Percentiles rank a stretch among this genome's conserved stretches.
Evolutionary conservation across 2,797 vertebrate genomes (phyloP).

Genomic region (Coracias cyanogaster): DNA sequence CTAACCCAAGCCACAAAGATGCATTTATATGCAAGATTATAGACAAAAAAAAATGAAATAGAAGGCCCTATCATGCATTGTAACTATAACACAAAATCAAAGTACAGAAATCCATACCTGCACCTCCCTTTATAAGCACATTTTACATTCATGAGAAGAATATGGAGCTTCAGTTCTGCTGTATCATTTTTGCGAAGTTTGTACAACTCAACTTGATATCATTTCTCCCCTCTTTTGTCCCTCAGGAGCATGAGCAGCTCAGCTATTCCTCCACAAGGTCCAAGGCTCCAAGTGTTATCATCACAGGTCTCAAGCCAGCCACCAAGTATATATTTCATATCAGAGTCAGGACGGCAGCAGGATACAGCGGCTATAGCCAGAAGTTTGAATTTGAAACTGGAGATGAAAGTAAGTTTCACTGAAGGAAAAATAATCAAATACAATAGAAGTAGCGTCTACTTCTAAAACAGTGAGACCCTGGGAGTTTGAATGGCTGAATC

Average conservation of each 20-base stretch:
- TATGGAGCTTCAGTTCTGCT: slow-evolving; percentile 47
- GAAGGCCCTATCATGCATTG: slow-evolving; percentile 49
- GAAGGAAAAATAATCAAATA: not conserved
- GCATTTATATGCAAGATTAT: not conserved
- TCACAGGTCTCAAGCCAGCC: slow-evolving; percentile 92
- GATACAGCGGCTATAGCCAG: slow-evolving; percentile 92
- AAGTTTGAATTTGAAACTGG: slow-evolving; percentile 95
- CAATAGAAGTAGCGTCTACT: not conserved
- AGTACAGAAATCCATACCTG: slow-evolving; percentile 32
- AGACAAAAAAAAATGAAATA: slow-evolving; percentile 3
- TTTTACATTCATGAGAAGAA: slow-evolving; percentile 56
- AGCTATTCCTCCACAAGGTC: slow-evolving; percentile 95
- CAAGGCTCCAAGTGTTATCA: slow-evolving; percentile 93
- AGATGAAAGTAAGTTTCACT: slow-evolving; percentile 90
- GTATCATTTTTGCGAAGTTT: slow-evolving; percentile 19
- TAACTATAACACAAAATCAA: not conserved
- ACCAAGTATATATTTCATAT: slow-evolving; percentile 96
- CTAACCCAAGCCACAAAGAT: slow-evolving; percentile 34
- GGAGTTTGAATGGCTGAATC: not conserved
- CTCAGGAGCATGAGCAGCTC: slow-evolving; percentile 91
- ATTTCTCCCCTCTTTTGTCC: slow-evolving; percentile 74
- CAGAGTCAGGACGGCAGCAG: slow-evolving; percentile 88
- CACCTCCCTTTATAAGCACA: slow-evolving; percentile 15
- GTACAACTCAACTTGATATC: slow-evolving; percentile 57
- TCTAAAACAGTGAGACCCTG: not conserved